Base-by-base conservation (phyloP, 2,888 invertebrate genomes). In the Argyresthia goedartella region DNA sequence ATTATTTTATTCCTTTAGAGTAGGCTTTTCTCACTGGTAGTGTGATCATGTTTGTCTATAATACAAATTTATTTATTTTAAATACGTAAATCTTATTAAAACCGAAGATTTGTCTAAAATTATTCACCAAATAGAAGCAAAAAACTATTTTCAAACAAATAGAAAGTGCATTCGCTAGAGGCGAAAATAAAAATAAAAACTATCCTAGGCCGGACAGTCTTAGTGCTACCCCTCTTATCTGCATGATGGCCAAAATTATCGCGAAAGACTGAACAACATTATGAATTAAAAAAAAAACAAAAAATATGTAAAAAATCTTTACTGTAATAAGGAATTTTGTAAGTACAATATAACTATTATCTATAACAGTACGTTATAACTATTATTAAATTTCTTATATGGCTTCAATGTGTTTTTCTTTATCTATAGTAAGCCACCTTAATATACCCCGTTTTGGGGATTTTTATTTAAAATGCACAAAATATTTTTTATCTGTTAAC, bases 351-450 rank as follows among this genome's bases (percentile, higher is more conserved):
- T 71, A 75, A 81, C 73, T 25, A 2, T 25, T 25, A 25, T 25
- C 2, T 78, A 74, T 72, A 69, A 75, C 75, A 79, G 72, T 79
- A 78, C 70, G 72, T 75, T 51, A 14, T 41, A 3, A 69, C 72
- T 69, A 68, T 73, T 67, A 73, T 77, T 73, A 71, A 69, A 74
- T 64, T 71, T 72, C 73, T 71, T 73, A 76, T 81, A 81, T 76
- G 76, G 82, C 82, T 82, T 82, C 70, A 61, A 46, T 36, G 57
- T 54, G 44, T 59, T 66, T 45, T 46, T 46, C 6, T 45, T 33
- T 11, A 46, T n/a, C 2, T 25, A 2, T 25, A 25, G 25, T 25
- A 25, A 6, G 25, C 3, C n/a, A 25, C 25, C 25, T 25, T 25
- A 25, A n/a, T n/a, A n/a, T n/a, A n/a, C n/a, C n/a, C n/a, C n/a